These are phyloP conservation scores for Thereva unica DNA, from an alignment of 2,888 invertebrate species.

Conservation along the genomic window DNA sequence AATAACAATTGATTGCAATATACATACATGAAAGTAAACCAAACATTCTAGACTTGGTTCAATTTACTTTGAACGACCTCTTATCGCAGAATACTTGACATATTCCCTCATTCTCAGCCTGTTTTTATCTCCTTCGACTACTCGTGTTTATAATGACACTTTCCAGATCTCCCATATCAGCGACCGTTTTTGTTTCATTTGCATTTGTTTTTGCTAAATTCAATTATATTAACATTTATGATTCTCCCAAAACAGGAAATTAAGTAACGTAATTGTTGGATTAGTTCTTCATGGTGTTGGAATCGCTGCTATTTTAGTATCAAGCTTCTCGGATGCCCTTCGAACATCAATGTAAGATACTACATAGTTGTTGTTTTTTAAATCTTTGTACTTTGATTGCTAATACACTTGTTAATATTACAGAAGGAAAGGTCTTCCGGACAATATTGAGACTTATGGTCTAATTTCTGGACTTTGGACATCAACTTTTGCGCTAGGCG, in stretches of 20 bases:
- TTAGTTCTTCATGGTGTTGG: constrained; percentile 81
- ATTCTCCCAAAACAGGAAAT: constrained; percentile 57
- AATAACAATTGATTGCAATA: no score
- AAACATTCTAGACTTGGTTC: no score
- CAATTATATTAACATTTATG: constrained; percentile 7
- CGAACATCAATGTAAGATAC: constrained; percentile 74
- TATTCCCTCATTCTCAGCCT: no score
- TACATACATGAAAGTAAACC: no score
- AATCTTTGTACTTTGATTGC: neutral
- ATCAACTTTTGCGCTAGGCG: constrained; percentile 85
- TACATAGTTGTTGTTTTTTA: neutral
- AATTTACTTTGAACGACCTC: no score
- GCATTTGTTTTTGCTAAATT: constrained; percentile 22
- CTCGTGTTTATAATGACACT: no score
- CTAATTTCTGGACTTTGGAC: constrained; percentile 90
- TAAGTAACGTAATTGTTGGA: constrained; percentile 72
- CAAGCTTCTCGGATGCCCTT: constrained; percentile 83
- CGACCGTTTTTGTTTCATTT: constrained; percentile 3
- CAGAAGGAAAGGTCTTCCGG: constrained; percentile 76
- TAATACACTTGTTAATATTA: constrained; percentile 1
- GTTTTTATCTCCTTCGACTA: no score
- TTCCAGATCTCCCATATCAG: no score
- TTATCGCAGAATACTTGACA: no score
- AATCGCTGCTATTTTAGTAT: constrained; percentile 81
- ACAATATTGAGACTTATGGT: constrained; percentile 86